These are phyloP conservation scores for Sturnira hondurensis DNA, from an alignment of 2,113 vertebrate genomes.

Conservation along the genomic window DNA sequence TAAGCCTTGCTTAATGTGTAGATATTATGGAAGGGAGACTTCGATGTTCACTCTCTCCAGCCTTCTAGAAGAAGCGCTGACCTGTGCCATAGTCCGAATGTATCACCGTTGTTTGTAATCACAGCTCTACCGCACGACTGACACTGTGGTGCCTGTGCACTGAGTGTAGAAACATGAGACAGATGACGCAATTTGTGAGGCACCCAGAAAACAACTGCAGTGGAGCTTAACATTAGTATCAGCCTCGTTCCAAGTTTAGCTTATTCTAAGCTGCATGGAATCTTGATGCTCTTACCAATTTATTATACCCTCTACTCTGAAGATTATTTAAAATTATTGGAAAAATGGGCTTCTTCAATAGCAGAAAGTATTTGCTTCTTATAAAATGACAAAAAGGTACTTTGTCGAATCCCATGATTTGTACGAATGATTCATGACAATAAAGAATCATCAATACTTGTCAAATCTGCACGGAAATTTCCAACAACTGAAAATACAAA, in stretches of 20 bases:
- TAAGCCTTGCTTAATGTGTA: neutral
- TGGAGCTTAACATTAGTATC: slow-evolving; percentile 47
- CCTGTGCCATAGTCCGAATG: neutral
- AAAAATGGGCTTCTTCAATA: neutral
- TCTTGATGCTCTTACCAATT: slow-evolving; percentile 17
- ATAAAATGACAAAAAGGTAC: neutral
- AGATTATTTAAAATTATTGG: slow-evolving; percentile 37
- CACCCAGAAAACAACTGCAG: neutral
- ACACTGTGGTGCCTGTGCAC: neutral
- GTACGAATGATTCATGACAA: slow-evolving; percentile 22
- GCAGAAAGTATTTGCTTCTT: neutral
- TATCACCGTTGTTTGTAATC: slow-evolving; percentile 1
- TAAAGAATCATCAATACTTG: slow-evolving; percentile 53
- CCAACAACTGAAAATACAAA: slow-evolving; percentile 48
- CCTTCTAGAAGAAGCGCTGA: neutral
- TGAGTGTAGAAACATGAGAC: slow-evolving; percentile 43
- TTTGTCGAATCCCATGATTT: slow-evolving; percentile 33
- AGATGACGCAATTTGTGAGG: slow-evolving; percentile 43
- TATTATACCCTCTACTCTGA: slow-evolving; percentile 5
- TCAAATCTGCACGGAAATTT: slow-evolving; percentile 68
- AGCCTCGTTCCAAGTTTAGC: slow-evolving; percentile 24
- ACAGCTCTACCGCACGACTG: neutral
- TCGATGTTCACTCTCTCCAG: neutral
- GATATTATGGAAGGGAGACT: neutral
- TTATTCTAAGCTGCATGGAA: slow-evolving; percentile 18